Evolutionary conservation across 2,113 vertebrate genomes (phyloP).

Genomic region (Lepus americanus): DNA sequence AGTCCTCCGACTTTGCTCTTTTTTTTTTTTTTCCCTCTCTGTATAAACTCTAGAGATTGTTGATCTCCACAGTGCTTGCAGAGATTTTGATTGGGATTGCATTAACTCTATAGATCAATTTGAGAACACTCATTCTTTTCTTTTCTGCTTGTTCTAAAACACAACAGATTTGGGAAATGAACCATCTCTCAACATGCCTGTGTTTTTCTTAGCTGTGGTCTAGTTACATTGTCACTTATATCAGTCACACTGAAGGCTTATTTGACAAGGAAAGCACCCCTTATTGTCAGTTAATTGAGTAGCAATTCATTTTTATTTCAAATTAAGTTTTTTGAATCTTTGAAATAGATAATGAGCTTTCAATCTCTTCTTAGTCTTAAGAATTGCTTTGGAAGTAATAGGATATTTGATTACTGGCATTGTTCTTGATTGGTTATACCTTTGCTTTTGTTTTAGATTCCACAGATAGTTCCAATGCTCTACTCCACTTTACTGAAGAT

Average conservation of each 20-base stretch:
- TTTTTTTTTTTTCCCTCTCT: background rate
- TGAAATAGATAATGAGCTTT: conserved; percentile 10
- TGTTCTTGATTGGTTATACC: background rate
- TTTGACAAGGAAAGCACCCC: conserved; percentile 37
- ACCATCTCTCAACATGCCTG: background rate
- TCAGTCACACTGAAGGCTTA: background rate
- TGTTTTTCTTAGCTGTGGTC: background rate
- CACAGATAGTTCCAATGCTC: background rate
- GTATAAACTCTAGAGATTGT: background rate
- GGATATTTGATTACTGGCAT: background rate
- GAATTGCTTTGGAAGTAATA: background rate
- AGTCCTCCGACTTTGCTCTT: background rate
- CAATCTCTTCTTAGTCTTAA: background rate
- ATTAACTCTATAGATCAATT: background rate
- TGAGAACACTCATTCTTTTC: background rate
- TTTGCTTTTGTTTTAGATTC: conserved; percentile 34
- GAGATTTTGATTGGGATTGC: background rate
- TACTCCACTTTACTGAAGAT: background rate
- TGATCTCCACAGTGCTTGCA: background rate
- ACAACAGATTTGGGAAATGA: background rate
- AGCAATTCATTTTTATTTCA: conserved; percentile 61
- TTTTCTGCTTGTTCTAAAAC: background rate
- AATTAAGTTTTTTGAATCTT: conserved; percentile 44
- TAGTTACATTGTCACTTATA: background rate
- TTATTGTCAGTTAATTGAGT: background rate